Base-by-base conservation (phyloP, 30 jellyfish, hydroid and myxozoan genomes). In the Aurelia sp. region DNA sequence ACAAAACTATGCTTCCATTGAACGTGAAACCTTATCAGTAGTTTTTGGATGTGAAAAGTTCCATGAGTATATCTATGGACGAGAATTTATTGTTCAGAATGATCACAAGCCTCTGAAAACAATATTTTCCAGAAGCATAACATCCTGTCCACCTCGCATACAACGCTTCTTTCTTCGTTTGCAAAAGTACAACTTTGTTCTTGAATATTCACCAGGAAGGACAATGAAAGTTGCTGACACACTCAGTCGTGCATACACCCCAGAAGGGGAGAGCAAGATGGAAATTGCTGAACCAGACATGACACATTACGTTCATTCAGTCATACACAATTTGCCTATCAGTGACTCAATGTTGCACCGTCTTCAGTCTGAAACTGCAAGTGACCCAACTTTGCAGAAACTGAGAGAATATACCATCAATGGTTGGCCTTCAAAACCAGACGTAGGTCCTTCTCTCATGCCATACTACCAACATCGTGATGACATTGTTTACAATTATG, bases 361-460 rank as follows among this genome's bases (percentile, higher is more conserved):
- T 63, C 81, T 79, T 13, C 81, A 79, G 52, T 61, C 85, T 48
- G 85, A 61, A 65, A 79, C 90, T 8, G 80, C 71, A 62, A 61
- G 76, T 63, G 89, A 64, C 81, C 27, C 81, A 78, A 38, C 89
- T 18, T 64, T 78, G 81, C 89, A 78, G 89, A 78, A 78, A 60
- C 35, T 78, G 41, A 78, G 68, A 78, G 81, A 57, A 30, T 78
- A 78, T 53, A 64, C 80, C 44, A 31, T 78, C 81, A 81, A 33
- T 6, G 84, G 91, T 30, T 81, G 91, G 91, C 75, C 91, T 41
- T 52, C 84, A 48, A 52, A 64, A 66, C 55, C 44, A 19, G 74
- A 66, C 7, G 65, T 81, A 47, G 27, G 8, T 52, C 77, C 91
- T 7, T 67, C 74, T 20, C 84, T 67, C 60, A 31, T 12, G 62